Conservation (phyloP, 2,797 vertebrate species). For the Ctenochaetus hawaiiensis region DNA sequence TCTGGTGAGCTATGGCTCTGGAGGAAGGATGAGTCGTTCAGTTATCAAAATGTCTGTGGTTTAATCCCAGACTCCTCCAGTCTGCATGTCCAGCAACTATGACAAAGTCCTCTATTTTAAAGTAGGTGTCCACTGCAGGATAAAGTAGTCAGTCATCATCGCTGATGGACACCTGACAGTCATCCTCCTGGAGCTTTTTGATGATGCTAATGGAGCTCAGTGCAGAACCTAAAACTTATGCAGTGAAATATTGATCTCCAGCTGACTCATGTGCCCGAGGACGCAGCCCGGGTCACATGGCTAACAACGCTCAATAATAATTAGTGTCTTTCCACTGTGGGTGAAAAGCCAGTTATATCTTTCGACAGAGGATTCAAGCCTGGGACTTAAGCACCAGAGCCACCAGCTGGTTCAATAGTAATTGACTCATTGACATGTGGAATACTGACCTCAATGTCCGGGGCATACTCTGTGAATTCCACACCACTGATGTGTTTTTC, state of each 20-base stretch:
- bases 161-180: not conserved
- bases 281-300: conserved; percentile 31
- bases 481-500: conserved; percentile 56
- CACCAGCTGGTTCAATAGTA: conserved; percentile 54
- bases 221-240: not conserved
- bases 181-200: not conserved
- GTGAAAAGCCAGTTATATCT: conserved; percentile 32
- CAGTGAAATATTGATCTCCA: conserved; percentile 51
- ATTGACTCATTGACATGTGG: conserved; percentile 63
- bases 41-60: no score
- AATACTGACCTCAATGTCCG: conserved; percentile 35
- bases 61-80: no score
- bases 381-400: conserved; percentile 39
- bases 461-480: conserved; percentile 23
- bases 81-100: no score
- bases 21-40: no score
- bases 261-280: conserved; percentile 39
- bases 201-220: conserved; percentile 1
- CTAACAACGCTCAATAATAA: conserved; percentile 70
- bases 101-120: not conserved
- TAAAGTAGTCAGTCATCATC: not conserved
- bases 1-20: no score
- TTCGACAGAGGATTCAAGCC: conserved; percentile 28
- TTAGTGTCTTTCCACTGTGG: conserved; percentile 65
- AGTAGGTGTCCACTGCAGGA: not conserved